These are phyloP conservation scores for Mesorhabditis sp. DNA, from an alignment of 2,888 invertebrate species.

Conservation along the genomic window DNA sequence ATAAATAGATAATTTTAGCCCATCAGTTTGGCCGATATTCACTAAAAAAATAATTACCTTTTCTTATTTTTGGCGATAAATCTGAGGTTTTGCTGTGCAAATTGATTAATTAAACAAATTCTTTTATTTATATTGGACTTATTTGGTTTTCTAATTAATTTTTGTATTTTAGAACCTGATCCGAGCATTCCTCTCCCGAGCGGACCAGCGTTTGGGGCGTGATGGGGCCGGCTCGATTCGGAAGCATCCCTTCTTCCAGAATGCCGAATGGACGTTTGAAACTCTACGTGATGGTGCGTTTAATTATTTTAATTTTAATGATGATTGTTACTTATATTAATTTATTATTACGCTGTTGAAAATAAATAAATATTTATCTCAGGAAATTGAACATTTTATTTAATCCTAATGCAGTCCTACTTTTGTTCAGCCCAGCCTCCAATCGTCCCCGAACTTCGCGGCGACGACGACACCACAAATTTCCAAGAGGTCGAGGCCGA, in stretches of 20 bases:
- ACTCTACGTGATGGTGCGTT: slow-evolving; percentile 79
- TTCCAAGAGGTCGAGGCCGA: slow-evolving; percentile 74
- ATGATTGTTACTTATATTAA: background rate
- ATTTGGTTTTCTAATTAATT: background rate
- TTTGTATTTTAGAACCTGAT: slow-evolving; percentile 70
- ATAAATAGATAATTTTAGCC: too few species aligned
- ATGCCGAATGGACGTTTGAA: slow-evolving; percentile 96
- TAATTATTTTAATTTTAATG: background rate
- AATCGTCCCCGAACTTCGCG: slow-evolving; percentile 87
- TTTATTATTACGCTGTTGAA: too few species aligned
- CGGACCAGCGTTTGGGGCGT: slow-evolving; percentile 69
- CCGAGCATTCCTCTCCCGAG: slow-evolving; percentile 84
- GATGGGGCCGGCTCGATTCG: slow-evolving; percentile 92
- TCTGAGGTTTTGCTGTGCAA: too few species aligned
- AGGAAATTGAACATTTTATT: too few species aligned
- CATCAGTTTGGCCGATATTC: too few species aligned
- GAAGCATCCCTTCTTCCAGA: slow-evolving; percentile 86
- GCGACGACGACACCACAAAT: slow-evolving; percentile 96
- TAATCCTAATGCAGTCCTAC: background rate
- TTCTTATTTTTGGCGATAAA: too few species aligned
- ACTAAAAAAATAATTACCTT: too few species aligned
- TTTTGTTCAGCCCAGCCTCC: slow-evolving; percentile 71
- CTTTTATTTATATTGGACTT: background rate
- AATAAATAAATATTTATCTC: background rate
- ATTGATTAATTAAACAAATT: too few species aligned